Evolutionary conservation across 2,888 invertebrate species (phyloP), one percentile per base, ranked within the genome.

Genomic region (Pterostichus niger): DNA sequence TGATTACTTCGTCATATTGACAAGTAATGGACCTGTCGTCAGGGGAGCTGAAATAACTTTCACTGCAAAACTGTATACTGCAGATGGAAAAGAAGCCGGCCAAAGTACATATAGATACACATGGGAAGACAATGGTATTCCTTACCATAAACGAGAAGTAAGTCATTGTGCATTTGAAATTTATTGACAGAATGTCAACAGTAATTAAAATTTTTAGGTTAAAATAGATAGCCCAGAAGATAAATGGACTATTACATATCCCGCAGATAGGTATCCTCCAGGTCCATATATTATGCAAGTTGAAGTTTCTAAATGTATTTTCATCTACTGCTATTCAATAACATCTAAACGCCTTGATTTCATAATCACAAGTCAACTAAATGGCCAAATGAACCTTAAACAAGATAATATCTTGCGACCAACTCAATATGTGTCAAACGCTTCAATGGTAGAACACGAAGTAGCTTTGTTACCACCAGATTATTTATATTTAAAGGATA

Each of bases 1-100:
- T 40, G 86, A 86, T 56, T 91, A 90, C 85, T 84, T 87, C 85
- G 91, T 95, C 64, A 89, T 89, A 81, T 88, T 96, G 84, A 90
- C 90, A 10, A 92, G 92, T 84, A 92, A 94, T 89, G 93, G 94
- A 7, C 94, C 95, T 68, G 93, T 94, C n/a, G 93, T 96, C 13
- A 90, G 93, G 79, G 96, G 96, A 24, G 94, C 94, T 4, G 93
- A 92, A 77, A 91, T 96, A 56, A 94, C 93, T 84, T 94, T 96
- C 87, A 92, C 89, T 85, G 95, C 94, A 15, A 91, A 91, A 84
- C 89, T 95, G 31, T 90, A 89, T 46, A 89, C 91, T 54, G 85
- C 86, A 0, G 86, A 89, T 76, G 89, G 89, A 13, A 84, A 84
- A 0, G 86, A 87, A 73, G 89, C 90, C 6, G 90, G 90, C 71